Evolutionary conservation across 2,888 invertebrate genomes (phyloP).

Genomic region (Galerucella pusilla): DNA sequence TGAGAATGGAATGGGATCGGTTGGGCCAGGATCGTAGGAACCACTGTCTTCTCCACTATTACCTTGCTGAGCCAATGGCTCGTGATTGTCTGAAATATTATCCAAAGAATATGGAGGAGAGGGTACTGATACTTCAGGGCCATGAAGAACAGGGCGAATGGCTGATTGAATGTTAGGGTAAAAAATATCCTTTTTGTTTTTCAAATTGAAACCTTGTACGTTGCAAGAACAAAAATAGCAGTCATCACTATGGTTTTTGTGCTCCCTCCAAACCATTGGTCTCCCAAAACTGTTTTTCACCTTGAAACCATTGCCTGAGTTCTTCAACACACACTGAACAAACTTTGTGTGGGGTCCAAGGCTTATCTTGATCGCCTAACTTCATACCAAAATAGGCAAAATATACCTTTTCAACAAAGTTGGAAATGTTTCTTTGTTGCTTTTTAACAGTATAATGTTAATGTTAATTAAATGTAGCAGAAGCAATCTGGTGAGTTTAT

Average conservation of each 20-base stretch:
- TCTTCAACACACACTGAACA: not conserved
- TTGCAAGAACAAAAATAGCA: slow-evolving; percentile 22
- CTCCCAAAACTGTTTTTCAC: too few species aligned
- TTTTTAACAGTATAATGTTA: slow-evolving; percentile 14
- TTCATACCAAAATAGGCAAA: slow-evolving; percentile 24
- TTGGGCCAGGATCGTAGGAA: slow-evolving; percentile 4
- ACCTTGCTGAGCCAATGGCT: slow-evolving; percentile 6
- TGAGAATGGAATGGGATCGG: slow-evolving; percentile 12
- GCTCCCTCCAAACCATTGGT: too few species aligned
- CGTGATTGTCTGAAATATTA: slow-evolving; percentile 8
- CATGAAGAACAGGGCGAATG: slow-evolving; percentile 20
- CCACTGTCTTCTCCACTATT: slow-evolving; percentile 4
- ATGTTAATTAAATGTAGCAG: too few species aligned
- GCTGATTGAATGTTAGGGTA: slow-evolving; percentile 17
- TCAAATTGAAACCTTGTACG: slow-evolving; percentile 9
- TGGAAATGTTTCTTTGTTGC: slow-evolving; percentile 23
- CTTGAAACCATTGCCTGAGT: too few species aligned
- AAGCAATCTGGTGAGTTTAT: too few species aligned
- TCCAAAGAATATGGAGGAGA: slow-evolving; percentile 17
- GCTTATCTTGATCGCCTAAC: slow-evolving; percentile 15
- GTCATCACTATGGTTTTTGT: not conserved
- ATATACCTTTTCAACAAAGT: slow-evolving; percentile 26
- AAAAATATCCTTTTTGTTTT: slow-evolving; percentile 23
- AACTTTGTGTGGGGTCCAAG: slow-evolving; percentile 15
- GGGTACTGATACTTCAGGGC: slow-evolving; percentile 17